Percentiles rank a stretch among this genome's conserved stretches.
Evolutionary conservation across 2,888 invertebrate genomes (phyloP).

Genomic region (Esperia sulphurella): DNA sequence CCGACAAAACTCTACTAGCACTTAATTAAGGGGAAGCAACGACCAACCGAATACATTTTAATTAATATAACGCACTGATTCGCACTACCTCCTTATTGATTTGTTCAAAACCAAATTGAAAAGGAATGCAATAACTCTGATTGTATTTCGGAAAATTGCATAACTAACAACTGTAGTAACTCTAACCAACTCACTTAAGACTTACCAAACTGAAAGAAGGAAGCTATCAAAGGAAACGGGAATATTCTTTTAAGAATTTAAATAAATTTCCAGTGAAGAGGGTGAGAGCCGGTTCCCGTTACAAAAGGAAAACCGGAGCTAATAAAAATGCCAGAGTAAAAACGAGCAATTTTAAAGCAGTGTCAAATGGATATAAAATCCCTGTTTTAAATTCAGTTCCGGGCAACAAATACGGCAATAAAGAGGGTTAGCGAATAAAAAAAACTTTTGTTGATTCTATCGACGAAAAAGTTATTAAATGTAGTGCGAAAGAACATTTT

Average conservation of each 20-base stretch:
- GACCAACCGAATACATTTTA: conserved; percentile 61
- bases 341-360: conserved; percentile 55
- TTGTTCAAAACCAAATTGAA: conserved; percentile 34
- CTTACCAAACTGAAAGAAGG: conserved; percentile 43
- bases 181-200: conserved; percentile 54
- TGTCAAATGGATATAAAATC: conserved; percentile 50
- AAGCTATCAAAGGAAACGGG: conserved; percentile 46
- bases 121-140: conserved; percentile 1
- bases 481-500: no score
- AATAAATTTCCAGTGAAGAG: conserved; percentile 65
- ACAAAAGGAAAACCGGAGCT: conserved; percentile 58
- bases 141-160: background rate
- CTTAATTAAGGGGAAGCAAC: conserved; percentile 69
- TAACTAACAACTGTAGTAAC: conserved; percentile 28
- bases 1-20: conserved; percentile 60
- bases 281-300: conserved; percentile 54
- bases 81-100: conserved; percentile 39
- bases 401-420: conserved; percentile 30
- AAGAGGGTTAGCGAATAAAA: conserved; percentile 20
- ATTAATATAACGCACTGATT: conserved; percentile 61
- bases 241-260: conserved; percentile 68
- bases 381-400: conserved; percentile 35
- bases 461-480: background rate
- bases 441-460: background rate
- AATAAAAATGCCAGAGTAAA: conserved; percentile 65